Evolutionary conservation across 1,140 invertebrate genomes (phyloP), one percentile per base, ranked within the genome.

Genomic region (Drosophila ercepeae): DNA sequence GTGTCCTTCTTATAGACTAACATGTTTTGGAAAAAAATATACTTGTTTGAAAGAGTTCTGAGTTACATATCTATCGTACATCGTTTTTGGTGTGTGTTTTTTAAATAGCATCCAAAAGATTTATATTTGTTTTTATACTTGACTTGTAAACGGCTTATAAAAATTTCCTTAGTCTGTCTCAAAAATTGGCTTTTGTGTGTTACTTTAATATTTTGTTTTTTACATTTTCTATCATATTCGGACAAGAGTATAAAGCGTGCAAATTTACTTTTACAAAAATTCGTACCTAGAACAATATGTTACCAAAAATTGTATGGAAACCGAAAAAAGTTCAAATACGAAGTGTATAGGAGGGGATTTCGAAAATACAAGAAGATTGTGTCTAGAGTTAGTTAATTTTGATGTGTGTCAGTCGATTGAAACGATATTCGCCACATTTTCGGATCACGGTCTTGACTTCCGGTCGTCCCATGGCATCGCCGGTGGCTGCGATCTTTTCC

Each of bases 391-490:
- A 21, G 14, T 45, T 16, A 21, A 27, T 48, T 1, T 61, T 48
- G 63, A 21, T 3, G 29, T n/a, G n/a, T n/a, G n/a, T 23, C 7
- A 1, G 14, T 14, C 23, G 16, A 13, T 14, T 25, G 0, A 13
- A 23, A 14, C 48, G 93, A 91, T 95, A 93, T 90, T 95, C 95
- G 59, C 95, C 96, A 91, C 95, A 97, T 91, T 94, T 95, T 13
- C 94, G 93, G 78, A 97, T 96, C 61, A 95, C 89, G 81, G 96
- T 95, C 77, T 93, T 94, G 91, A 95, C 95, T 27, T 94, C 95
- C 18, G 96, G 95, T 90, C 96, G 96, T 34, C 96, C 96, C 36
- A 94, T 93, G 51, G 94, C 93, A 91, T 96, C 95, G 51, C 95
- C 95, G 65, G 93, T 95, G 55, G 94, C 94, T 44, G 95, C 95